Conservation (phyloP, 2,797 vertebrate genomes). For the Oreochromis mossambicus region DNA sequence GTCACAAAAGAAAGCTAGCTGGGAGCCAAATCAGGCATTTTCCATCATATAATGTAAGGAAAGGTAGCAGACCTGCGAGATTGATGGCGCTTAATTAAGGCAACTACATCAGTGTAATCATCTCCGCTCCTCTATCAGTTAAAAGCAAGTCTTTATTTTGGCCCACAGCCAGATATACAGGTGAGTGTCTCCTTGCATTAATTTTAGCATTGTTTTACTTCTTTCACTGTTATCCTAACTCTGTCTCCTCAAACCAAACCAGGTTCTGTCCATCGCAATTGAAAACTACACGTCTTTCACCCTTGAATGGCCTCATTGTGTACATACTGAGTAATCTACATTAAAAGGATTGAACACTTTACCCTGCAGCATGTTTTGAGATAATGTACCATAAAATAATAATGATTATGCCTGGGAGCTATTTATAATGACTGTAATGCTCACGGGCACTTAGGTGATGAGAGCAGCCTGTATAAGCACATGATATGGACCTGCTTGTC, state of each 20-base stretch:
- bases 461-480: constrained; percentile 69
- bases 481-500: constrained; percentile 62
- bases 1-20: neutral
- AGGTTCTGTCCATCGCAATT: constrained; percentile 5
- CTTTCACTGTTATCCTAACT: constrained; percentile 32
- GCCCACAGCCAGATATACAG: constrained; percentile 2
- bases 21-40: neutral
- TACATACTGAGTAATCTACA: neutral
- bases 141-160: constrained; percentile 3
- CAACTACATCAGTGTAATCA: neutral
- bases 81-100: neutral
- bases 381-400: constrained; percentile 65
- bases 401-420: constrained; percentile 48
- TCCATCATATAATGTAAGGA: neutral
- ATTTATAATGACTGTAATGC: constrained; percentile 50
- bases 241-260: constrained; percentile 19
- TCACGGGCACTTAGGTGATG: constrained; percentile 62
- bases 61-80: neutral
- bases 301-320: constrained; percentile 15
- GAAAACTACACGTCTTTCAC: constrained; percentile 13
- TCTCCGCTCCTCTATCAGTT: constrained; percentile 1
- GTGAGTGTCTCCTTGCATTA: constrained; percentile 3
- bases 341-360: constrained; percentile 38
- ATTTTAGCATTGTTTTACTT: constrained; percentile 18
- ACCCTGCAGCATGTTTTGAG: constrained; percentile 44